Evolutionary conservation across 2,797 vertebrate species (phyloP).

Genomic region (Setipinna tenuifilis): DNA sequence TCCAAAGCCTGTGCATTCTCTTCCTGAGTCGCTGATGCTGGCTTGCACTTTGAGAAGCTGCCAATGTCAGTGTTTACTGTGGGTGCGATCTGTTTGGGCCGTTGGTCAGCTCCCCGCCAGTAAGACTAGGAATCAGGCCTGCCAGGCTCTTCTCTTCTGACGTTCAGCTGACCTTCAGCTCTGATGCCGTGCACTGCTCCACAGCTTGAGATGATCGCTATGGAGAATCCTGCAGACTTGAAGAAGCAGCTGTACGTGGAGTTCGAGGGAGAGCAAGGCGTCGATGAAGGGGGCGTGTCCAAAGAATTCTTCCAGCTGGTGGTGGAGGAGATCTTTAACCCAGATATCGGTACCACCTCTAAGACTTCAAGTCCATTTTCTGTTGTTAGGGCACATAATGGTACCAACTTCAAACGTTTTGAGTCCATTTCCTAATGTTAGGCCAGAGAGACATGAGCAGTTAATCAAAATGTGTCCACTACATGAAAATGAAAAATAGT

Average conservation of each 20-base stretch:
- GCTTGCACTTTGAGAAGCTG: background rate
- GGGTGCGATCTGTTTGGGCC: background rate
- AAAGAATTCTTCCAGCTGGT: constrained; percentile 99
- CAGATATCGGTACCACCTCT: constrained; percentile 87
- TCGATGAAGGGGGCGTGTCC: constrained; percentile 97
- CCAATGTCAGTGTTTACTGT: background rate
- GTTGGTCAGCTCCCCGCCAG: background rate
- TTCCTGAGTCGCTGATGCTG: background rate
- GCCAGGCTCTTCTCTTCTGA: background rate
- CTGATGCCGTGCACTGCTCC: background rate
- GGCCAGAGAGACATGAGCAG: too few relatives aligned
- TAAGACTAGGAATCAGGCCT: background rate
- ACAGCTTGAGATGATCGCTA: constrained; percentile 98
- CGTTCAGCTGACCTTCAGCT: background rate
- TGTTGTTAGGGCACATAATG: too few relatives aligned
- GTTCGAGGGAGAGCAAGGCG: constrained; percentile 98
- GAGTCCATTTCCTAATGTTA: too few relatives aligned
- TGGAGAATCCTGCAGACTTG: constrained; percentile 98
- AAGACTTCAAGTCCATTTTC: too few relatives aligned
- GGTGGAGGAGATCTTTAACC: constrained; percentile 98
- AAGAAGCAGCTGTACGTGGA: constrained; percentile 99
- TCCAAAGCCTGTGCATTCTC: too few relatives aligned
- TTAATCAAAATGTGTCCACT: background rate
- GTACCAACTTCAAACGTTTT: background rate
- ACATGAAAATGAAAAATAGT: background rate